These are phyloP conservation scores for Formica selysi DNA, from an alignment of 1,140 invertebrate species.

Conservation along the genomic window DNA sequence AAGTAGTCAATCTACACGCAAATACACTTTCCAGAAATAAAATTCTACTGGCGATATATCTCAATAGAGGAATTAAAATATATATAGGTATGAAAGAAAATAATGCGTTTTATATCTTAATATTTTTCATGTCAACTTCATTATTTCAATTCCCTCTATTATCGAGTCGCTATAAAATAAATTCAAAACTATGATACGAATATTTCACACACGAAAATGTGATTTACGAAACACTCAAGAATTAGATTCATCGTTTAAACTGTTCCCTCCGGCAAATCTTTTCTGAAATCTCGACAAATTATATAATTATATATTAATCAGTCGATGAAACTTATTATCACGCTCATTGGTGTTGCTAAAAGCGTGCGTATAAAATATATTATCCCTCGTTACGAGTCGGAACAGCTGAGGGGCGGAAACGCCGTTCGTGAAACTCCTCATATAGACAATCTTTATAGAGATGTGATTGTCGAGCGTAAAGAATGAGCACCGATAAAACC, in stretches of 20 bases:
- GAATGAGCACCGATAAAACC: conserved; percentile 53
- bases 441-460: background rate
- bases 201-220: background rate
- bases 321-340: background rate
- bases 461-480: conserved; percentile 50
- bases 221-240: background rate
- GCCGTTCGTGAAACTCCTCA: background rate
- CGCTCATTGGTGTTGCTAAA: no score
- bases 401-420: background rate
- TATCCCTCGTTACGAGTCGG: background rate
- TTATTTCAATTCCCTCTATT: background rate
- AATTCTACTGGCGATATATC: conserved; percentile 3
- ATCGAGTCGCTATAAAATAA: background rate
- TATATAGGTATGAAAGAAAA: background rate
- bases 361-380: background rate
- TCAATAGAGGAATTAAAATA: background rate
- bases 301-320: background rate
- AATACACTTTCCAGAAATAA: conserved; percentile 30
- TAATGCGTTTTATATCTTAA: background rate
- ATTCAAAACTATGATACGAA: background rate
- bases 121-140: background rate
- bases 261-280: background rate
- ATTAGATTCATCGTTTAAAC: background rate
- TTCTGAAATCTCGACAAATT: background rate
- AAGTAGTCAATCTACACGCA: conserved; percentile 50